Base-by-base conservation (phyloP, 2,113 vertebrate species). In the Spilogale gracilis region DNA sequence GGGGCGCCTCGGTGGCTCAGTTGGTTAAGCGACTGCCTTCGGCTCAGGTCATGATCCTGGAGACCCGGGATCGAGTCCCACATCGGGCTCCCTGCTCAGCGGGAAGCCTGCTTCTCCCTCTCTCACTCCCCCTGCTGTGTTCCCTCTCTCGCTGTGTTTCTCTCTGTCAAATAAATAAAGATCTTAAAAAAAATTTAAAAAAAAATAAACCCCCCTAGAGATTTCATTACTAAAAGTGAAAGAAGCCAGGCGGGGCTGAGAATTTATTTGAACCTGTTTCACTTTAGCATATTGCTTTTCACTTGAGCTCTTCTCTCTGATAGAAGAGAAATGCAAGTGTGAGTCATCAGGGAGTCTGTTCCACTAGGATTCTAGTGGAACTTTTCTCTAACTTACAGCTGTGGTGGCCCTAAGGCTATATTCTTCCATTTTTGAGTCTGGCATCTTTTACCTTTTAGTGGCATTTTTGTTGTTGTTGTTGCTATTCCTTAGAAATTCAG, bases 181-280 rank as follows among this genome's bases (percentile, higher is more conserved):
- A 38, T 38, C 38, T 38, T 38, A 38, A 38, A 38, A 38, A 38
- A 38, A 38, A 38, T 38, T 38, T 38, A 38, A 38, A 38, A 38
- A 38, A 38, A 38, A 92, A 32, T 69, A 93, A 30, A 32, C 79
- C 32, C 14, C 45, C 82, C 1, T 27, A 14, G 25, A 60, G 58
- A 71, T 25, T 61, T 85, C 18, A 54, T 50, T 80, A 63, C 45
- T 93, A 81, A 83, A 95, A 87, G 63, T 82, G 56, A 83, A 61
- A 79, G 61, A 89, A 54, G 50, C 38, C 76, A 71, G 74, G 3
- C 17, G 38, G 76, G 27, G 17, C 32, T 94, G 32, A 84, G n/a
- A 85, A 58, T 30, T 91, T 95, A 65, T 78, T 96, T 93, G 69
- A 88, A 18, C 14, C 7, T 60, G 58, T 25, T 91, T 90, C 48